Percentiles rank a stretch among this genome's conserved stretches.
phyloP scores from a whole-genome alignment of 2,113 vertebrate genomes.

The human region DNA sequence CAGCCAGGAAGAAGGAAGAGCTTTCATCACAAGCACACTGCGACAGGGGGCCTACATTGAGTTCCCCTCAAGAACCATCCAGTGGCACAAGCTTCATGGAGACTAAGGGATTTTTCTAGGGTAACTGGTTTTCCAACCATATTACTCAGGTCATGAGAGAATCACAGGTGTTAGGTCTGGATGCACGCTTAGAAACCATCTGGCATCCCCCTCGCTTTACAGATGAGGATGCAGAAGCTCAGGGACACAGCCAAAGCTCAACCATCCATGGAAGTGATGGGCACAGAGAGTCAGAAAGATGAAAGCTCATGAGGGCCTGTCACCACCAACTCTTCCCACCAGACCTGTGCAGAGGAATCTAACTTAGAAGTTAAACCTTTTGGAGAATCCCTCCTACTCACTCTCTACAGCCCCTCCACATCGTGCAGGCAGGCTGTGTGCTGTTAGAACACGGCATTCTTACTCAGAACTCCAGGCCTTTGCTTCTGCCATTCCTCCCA shows the following conservation, averaged over 20 bases:
- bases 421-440: too few relatives aligned
- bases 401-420: background rate
- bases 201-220: background rate
- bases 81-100: background rate
- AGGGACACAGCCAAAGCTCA: background rate
- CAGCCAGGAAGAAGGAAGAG: background rate
- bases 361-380: too few relatives aligned
- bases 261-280: accelerated
- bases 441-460: accelerated
- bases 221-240: background rate
- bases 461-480: background rate
- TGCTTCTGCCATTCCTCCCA: too few relatives aligned
- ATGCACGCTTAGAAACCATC: background rate
- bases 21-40: accelerated
- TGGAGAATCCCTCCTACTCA: background rate
- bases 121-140: background rate
- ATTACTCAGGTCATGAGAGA: background rate
- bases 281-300: too few relatives aligned
- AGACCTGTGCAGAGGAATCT: background rate
- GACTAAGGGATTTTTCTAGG: background rate
- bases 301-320: background rate
- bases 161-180: too few relatives aligned
- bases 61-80: background rate
- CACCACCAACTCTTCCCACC: background rate
- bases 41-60: accelerated